A percentile compares a stretch with the other conserved stretches of the same genome.
Evolutionary conservation across 1,140 invertebrate genomes (phyloP).

Genomic region (Solenopsis invicta): DNA sequence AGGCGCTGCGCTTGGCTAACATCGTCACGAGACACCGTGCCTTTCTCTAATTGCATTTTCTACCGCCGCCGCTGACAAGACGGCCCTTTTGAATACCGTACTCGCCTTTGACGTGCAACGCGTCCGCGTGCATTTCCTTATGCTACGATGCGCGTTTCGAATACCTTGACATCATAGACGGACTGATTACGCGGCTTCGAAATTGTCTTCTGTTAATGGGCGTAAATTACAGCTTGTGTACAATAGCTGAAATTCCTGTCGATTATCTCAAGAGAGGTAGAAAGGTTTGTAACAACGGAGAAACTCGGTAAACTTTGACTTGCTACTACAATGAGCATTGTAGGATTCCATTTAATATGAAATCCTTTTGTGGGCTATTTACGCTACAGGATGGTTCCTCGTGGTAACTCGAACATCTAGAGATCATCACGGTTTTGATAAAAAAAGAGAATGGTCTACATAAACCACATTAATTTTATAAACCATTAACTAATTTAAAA

Average conservation of each 20-base stretch:
- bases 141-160: not conserved
- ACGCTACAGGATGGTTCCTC: too few species aligned
- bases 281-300: too few species aligned
- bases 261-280: not conserved
- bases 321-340: too few species aligned
- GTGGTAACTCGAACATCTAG: too few species aligned
- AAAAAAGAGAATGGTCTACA: too few species aligned
- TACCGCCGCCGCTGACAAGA: not conserved
- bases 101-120: constrained; percentile 17
- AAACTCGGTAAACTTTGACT: too few species aligned
- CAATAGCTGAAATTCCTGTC: not conserved
- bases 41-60: constrained; percentile 63
- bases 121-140: not conserved
- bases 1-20: not conserved
- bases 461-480: too few species aligned
- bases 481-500: too few species aligned
- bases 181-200: not conserved
- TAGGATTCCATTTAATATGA: too few species aligned
- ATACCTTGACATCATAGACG: not conserved
- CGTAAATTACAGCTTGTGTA: not conserved
- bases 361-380: too few species aligned
- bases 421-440: too few species aligned
- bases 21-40: not conserved
- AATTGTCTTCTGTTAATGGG: constrained; percentile 20
- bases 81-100: not conserved